Evolutionary conservation across 2,113 vertebrate genomes (phyloP), one percentile per base, ranked within the genome.

Genomic region (Oryzias curvinotus): DNA sequence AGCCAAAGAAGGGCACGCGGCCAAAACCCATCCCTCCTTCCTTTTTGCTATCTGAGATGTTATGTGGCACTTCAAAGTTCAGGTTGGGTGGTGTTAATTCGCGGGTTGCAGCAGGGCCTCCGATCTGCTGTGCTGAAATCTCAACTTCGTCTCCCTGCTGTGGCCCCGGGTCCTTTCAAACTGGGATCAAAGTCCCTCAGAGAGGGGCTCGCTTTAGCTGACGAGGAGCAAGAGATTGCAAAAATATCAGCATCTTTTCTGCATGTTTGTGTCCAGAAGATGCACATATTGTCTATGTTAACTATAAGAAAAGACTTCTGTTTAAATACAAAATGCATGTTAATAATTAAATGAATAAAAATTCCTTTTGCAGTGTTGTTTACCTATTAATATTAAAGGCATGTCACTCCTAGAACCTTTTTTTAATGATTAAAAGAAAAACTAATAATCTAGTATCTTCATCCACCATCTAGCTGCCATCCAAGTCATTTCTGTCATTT

Each of bases 101-200:
- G 67, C 21, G 55, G 62, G 57, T 71, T 74, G 59, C 46, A 68
- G 50, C 19, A 15, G 70, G 42, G 54, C 46, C 56, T 77, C 65
- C 62, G 36, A 70, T 81, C 41, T 47, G 57, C 66, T 63, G 49
- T 47, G 43, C 66, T 72, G 59, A 5, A 57, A 70, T 48, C 54
- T 57, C 49, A n/a, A 13, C 65, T 72, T 54, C 41, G 65, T 65
- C 66, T 68, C 75, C 44, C 54, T 14, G 59, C 67, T 46, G 21
- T 53, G 73, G 68, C 86, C 80, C 80, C 73, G 65, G 57, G 81
- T 62, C 82, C 87, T 85, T 87, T 89, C 78, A 23, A 84, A 80
- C 76, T 43, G 78, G 84, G 87, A 91, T 91, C 91, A 91, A 90
- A 92, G 90, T 50, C 44, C 73, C 81, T 91, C 86, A 91, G 88